Percentiles rank a stretch among this genome's conserved stretches.
phyloP scores from a whole-genome alignment of 2,797 vertebrate species.

The Pangasius djambal region DNA sequence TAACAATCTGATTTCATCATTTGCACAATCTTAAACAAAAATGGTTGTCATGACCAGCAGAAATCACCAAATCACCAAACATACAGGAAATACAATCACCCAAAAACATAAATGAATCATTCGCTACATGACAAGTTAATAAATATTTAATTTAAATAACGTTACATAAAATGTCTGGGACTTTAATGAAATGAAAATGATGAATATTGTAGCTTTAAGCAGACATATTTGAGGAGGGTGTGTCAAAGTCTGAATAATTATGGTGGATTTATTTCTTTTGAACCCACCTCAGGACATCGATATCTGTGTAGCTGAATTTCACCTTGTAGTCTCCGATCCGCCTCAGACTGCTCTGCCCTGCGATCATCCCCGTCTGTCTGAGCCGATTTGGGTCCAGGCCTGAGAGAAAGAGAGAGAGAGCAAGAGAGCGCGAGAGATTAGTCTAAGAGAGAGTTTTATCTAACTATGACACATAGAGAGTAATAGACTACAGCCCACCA shows the following conservation, averaged over 20 bases:
- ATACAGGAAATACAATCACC: neutral
- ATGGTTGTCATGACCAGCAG: neutral
- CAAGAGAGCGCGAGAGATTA: neutral
- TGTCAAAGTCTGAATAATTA: neutral
- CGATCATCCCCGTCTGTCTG: constrained; percentile 85
- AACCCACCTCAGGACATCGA: constrained; percentile 90
- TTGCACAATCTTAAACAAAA: neutral
- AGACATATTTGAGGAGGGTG: neutral
- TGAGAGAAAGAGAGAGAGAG: constrained; percentile 58
- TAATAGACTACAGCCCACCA: neutral
- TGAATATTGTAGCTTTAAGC: neutral
- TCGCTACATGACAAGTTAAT: neutral
- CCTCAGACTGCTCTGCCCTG: constrained; percentile 91
- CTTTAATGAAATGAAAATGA: neutral
- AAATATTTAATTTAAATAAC: neutral
- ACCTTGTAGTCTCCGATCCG: constrained; percentile 93
- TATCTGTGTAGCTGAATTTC: constrained; percentile 92
- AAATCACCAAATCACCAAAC: neutral
- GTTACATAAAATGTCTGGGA: neutral
- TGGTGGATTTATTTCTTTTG: neutral
- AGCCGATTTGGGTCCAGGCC: constrained; percentile 89
- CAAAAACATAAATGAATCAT: neutral
- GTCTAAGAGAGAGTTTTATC: neutral
- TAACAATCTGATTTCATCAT: neutral
- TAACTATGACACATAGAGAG: constrained; percentile 9